Evolutionary conservation across 2,888 invertebrate genomes (phyloP).

Genomic region (Eupelmus urozonus): DNA sequence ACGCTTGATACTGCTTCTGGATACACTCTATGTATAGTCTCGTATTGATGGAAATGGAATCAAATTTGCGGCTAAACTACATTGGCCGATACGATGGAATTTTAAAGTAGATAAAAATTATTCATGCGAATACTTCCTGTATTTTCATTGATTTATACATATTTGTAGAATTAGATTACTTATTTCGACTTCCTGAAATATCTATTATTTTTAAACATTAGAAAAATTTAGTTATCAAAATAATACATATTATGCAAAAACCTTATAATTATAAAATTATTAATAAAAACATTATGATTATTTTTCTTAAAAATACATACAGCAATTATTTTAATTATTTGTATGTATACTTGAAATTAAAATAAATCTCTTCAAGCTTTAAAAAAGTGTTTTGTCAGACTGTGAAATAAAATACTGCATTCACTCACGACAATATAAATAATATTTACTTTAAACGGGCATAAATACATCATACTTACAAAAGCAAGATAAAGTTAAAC

Average conservation of each 20-base stretch:
- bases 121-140: background rate
- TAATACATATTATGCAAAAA: too few relatives aligned
- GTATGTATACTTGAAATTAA: too few relatives aligned
- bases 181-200: background rate
- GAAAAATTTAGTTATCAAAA: background rate
- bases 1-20: background rate
- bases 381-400: too few relatives aligned
- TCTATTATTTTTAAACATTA: background rate
- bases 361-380: too few relatives aligned
- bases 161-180: background rate
- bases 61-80: conserved; percentile 6
- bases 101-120: background rate
- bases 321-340: too few relatives aligned
- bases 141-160: background rate
- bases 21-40: background rate
- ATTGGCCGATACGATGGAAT: background rate
- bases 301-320: too few relatives aligned
- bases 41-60: conserved; percentile 26
- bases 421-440: background rate
- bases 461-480: background rate
- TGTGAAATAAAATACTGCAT: too few relatives aligned
- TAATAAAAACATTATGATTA: too few relatives aligned
- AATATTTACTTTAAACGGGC: background rate
- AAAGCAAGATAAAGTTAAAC: background rate
- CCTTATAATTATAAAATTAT: too few relatives aligned